Base-by-base conservation (phyloP, 2,888 invertebrate species). In the Melanotus villosus region DNA sequence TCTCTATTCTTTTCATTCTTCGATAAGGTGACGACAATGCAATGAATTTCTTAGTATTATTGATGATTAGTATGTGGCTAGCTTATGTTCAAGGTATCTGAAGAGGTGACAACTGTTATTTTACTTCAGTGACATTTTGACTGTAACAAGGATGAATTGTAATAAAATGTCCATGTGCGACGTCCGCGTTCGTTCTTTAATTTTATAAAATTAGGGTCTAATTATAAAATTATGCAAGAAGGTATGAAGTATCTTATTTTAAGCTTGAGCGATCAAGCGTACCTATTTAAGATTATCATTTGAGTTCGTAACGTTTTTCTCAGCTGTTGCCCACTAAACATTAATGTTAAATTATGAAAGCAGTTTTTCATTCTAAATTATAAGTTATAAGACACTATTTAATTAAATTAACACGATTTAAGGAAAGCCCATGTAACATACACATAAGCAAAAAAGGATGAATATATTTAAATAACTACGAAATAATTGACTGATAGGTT, bases 401-500 rank as follows among this genome's bases (percentile, higher is more conserved):
- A 58, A 58, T 58, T 58, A 58, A 58, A 58, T 58, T 58, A 60
- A 60, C 60, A 30, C 45, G 26, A 34, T 60, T 56, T 56, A 21
- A 38, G 19, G 21, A 56, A 52, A 52, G n/a, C 34, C 32, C 32
- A 4, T 1, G 9, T n/a, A 19, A 45, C 7, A 2, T 19, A 2
- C 2, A 9, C 21, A 10, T 1, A 9, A 23, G n/a, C 2, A 21
- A 50, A 52, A 52, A 52, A 32, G 18, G 50, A 16, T 9, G 14
- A 56, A 7, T 21, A 38, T 32, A 38, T 45, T 60, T 45, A 47
- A 60, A 41, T 45, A 47, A 47, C 34, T 60, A 60, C 47, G 34
- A 60, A 60, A 60, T 60, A 60, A 60, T 60, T 47, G 60, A 60
- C 30, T 60, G 60, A 60, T 47, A 60, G 60, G 14, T n/a, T 47